Percentiles rank a stretch among this genome's conserved stretches.
Evolutionary conservation across 2,888 invertebrate genomes (phyloP).

Genomic region (Conchocele bisecta): DNA sequence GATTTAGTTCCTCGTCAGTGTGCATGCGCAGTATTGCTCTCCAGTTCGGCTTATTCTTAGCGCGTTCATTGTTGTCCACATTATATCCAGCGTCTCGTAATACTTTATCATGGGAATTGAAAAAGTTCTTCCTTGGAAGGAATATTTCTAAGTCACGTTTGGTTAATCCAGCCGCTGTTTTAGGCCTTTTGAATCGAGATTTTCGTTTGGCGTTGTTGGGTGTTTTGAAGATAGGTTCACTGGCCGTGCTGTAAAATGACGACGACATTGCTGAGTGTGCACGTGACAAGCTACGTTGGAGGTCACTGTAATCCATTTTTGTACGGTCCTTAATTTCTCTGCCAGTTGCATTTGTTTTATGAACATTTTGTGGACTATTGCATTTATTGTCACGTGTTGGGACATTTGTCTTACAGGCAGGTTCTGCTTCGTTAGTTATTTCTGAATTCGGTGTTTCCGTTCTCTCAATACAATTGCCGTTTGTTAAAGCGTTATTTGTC

Average conservation of each 20-base stretch:
- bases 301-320: too few relatives aligned
- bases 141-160: conserved; percentile 63
- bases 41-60: conserved; percentile 47
- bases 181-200: conserved; percentile 27
- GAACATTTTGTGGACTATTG: too few relatives aligned
- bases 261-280: conserved; percentile 27
- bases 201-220: too few relatives aligned
- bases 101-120: conserved; percentile 71
- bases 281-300: too few relatives aligned
- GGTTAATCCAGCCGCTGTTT: conserved; percentile 40
- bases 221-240: conserved; percentile 14
- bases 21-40: conserved; percentile 47
- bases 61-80: conserved; percentile 39
- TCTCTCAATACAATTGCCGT: too few relatives aligned
- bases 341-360: too few relatives aligned
- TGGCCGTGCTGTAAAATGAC: conserved; percentile 8
- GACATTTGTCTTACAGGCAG: too few relatives aligned
- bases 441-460: too few relatives aligned
- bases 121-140: conserved; percentile 69
- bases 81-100: conserved; percentile 68
- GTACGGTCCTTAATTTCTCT: too few relatives aligned
- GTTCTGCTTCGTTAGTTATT: too few relatives aligned
- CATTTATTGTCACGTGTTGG: too few relatives aligned
- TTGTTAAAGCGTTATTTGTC: too few relatives aligned
- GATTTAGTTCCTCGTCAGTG: conserved; percentile 22